Evolutionary conservation across 2,797 vertebrate genomes (phyloP), one percentile per base, ranked within the genome.

Genomic region (Lerista edwardsae): DNA sequence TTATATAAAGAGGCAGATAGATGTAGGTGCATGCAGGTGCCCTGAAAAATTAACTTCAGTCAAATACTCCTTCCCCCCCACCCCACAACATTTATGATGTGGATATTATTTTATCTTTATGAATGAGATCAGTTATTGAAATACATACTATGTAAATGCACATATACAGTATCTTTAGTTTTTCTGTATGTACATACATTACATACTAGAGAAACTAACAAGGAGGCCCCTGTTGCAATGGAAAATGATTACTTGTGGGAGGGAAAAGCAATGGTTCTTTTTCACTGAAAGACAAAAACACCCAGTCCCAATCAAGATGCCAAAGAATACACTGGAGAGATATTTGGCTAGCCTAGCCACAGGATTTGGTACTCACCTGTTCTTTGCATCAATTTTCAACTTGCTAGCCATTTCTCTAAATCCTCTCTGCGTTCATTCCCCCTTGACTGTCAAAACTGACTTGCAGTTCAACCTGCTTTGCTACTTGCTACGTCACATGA

Each of bases 311-410:
- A n/a, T n/a, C 29, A 21, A 81, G 34, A 47, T 34, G 68, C 65
- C 65, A 79, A 87, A 65, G 73, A 25, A 61, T 2, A 14, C 51
- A 55, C 51, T 4, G 21, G 17, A 72, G 29, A 79, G 57, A 27
- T 6, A 1, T 2, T 12, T 44, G 27, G 39, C 29, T 36, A 21
- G 21, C 83, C 17, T n/a, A 85, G 23, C 79, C 82, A 34, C 80
- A 55, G 85, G 47, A 10, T 83, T 80, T 34, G 29, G 68, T 12
- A 89, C 90, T 91, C 94, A 94, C 92, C 91, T 90, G 78, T 72
- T n/a, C n/a, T 90, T 89, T 41, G 85, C 87, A 84, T 61, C 44
- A 82, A 86, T 93, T 85, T 84, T 83, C 84, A 90, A 69, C 69
- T 74, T 62, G 88, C 84, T 57, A 74, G 25, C 7, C 31, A 29